Evolutionary conservation across 2,888 invertebrate species (phyloP), one percentile per base, ranked within the genome.

Genomic region (Mesorhabditis spiculigera): DNA sequence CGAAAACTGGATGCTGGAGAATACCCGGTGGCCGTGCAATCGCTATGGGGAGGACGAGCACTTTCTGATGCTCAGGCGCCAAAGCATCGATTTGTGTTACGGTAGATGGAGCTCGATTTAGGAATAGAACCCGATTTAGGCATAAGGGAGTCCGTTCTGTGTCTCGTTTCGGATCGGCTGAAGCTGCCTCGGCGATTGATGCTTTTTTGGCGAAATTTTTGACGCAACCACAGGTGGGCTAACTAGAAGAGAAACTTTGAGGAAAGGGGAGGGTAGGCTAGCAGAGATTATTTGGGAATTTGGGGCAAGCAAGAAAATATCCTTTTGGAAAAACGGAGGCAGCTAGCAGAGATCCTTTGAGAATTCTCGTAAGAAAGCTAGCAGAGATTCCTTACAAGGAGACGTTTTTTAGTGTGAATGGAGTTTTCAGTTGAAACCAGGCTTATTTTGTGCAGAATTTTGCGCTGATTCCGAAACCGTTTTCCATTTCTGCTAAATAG

Each of bases 191-290:
- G 87, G 84, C 86, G 87, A 93, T 93, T 66, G 94, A 95, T 88
- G 90, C 93, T 75, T 92, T 95, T 86, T 91, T 94, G 86, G 93
- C 94, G 87, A 93, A 93, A 88, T 95, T 95, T 87, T 90, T 95
- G 45, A 92, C 93, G 86, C 94, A 95, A 87, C 94, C 94, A 28
- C 82, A 81, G 74, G 82, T 78, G n/a, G n/a, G n/a, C n/a, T n/a
- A n/a, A n/a, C 28, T 28, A 28, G 28, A 1, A 28, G 28, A 28
- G 28, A 28, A 1, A 1, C 28, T 28, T 28, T 28, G 28, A 28
- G 28, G 28, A 28, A 28, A 28, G 45, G 62, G 66, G 61, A 4
- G 3, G 42, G 13, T 44, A 5, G 28, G 28, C 28, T 28, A 28
- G 28, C 28, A 28, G 28, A 28, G 28, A 28, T 28, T 28, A 1